These are phyloP conservation scores for Mus pahari DNA, from an alignment of 2,113 vertebrate genomes.

Conservation along the genomic window DNA sequence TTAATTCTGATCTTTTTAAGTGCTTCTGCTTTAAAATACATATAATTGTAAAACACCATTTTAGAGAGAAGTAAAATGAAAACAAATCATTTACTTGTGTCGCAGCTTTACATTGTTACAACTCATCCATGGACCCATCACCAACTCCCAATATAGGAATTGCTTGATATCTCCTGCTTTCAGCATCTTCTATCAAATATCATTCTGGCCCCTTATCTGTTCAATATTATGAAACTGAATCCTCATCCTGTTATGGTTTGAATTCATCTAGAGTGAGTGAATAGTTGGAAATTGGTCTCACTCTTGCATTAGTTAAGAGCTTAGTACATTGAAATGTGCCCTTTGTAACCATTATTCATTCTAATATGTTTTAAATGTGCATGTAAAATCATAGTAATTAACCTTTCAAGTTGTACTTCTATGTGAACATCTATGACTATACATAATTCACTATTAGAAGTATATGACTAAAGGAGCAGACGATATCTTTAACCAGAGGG, in stretches of 20 bases:
- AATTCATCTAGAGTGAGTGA: too few relatives aligned
- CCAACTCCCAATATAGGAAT: neutral
- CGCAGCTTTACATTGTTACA: neutral
- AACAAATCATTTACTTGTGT: neutral
- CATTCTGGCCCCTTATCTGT: neutral
- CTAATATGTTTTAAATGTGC: neutral
- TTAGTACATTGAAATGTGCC: neutral
- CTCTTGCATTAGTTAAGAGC: neutral
- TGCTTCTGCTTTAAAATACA: neutral
- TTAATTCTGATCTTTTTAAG: neutral
- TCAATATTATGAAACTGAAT: neutral
- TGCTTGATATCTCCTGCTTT: neutral
- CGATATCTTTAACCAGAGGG: neutral
- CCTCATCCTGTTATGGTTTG: neutral
- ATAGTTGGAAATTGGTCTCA: neutral
- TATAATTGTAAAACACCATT: neutral
- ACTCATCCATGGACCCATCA: too few relatives aligned
- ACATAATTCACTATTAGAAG: neutral
- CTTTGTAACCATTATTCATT: neutral
- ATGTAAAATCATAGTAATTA: neutral
- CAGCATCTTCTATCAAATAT: neutral
- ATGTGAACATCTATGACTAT: neutral
- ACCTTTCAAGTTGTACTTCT: neutral
- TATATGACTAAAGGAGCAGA: neutral
- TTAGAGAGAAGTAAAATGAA: neutral